Percentiles rank a stretch among this genome's conserved stretches.
These are phyloP conservation scores for Lamellibrachia columna DNA, from an alignment of 2,888 invertebrate species.

Conservation along the genomic window DNA sequence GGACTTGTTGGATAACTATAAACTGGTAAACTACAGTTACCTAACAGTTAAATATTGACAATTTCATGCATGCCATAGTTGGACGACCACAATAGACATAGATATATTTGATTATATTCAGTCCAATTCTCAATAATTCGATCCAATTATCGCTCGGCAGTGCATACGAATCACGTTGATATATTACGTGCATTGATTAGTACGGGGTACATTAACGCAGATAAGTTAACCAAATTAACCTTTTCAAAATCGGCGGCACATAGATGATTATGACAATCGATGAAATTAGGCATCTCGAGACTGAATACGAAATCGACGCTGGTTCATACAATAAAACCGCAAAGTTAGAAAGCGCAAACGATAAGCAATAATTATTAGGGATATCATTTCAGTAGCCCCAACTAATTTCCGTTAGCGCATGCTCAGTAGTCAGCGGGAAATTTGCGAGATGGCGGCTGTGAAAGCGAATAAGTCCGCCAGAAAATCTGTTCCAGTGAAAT, in stretches of 20 bases:
- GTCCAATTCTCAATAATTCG: too few relatives aligned
- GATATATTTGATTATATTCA: too few relatives aligned
- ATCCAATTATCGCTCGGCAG: background rate
- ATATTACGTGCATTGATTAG: background rate
- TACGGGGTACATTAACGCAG: too few relatives aligned
- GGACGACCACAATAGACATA: too few relatives aligned
- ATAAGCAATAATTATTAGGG: background rate
- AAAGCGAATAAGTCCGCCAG: background rate
- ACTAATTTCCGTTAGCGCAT: slow-evolving; percentile 16
- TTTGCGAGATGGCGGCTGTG: slow-evolving; percentile 7
- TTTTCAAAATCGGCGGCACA: slow-evolving; percentile 16
- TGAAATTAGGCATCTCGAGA: background rate
- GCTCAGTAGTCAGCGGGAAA: slow-evolving; percentile 16
- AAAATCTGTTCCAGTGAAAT: background rate
- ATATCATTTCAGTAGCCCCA: background rate
- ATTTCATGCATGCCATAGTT: too few relatives aligned
- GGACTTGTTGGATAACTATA: too few relatives aligned
- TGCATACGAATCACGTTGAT: too few relatives aligned
- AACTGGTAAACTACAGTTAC: too few relatives aligned
- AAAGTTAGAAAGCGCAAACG: background rate
- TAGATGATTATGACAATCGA: slow-evolving; percentile 16
- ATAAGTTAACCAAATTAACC: background rate
- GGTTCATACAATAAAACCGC: background rate
- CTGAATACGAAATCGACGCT: background rate
- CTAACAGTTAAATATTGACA: too few relatives aligned